Base-by-base conservation (phyloP, 2,888 invertebrate genomes). In the Eubasilissa splendida region DNA sequence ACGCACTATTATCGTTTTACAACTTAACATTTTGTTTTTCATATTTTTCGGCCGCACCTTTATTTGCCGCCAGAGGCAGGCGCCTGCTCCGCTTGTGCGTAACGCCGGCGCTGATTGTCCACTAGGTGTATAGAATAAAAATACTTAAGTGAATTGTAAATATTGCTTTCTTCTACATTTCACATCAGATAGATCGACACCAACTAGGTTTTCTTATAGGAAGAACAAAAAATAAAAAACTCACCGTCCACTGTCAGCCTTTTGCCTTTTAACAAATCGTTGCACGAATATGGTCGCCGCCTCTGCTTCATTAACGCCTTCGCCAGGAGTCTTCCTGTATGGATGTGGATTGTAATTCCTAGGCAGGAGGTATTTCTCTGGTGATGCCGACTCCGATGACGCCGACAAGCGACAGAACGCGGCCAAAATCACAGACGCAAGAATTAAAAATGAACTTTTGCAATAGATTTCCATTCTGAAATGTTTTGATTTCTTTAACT, bases 281-380 rank as follows among this genome's bases (percentile, higher is more conserved):
- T 79, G 73, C 9, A 65, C 22, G 63, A 59, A 77, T 52, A 50
- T 50, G 58, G 59, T 70, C 0, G 50, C 68, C 5, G 70, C 59
- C 50, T 68, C 70, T 7, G n/a, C 68, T 9, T 53, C 77, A 22
- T 77, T 59, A 14, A 11, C 53, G 4, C 58, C 31, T 9, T 42
- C 56, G 11, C 50, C 50, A 52, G 50, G 3, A 8, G 77, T 80
- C 68, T 78, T 63, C 0, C 11, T 50, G 22, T 79, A 79, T 9
- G 78, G 80, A 42, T 83, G 82, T 3, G 80, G 82, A 10, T 80
- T 80, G 74, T 68, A 83, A 50, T 80, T 76, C 73, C 82, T 75
- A 0, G 80, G 80, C n/a, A 56, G 71, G 8, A 80, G 74, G 42
- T 54, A 79, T 12, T 83, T 75, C 14, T 83, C 80, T 4, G 79